Base-by-base conservation (phyloP, 2,113 vertebrate species). In the Prolemur simus region DNA sequence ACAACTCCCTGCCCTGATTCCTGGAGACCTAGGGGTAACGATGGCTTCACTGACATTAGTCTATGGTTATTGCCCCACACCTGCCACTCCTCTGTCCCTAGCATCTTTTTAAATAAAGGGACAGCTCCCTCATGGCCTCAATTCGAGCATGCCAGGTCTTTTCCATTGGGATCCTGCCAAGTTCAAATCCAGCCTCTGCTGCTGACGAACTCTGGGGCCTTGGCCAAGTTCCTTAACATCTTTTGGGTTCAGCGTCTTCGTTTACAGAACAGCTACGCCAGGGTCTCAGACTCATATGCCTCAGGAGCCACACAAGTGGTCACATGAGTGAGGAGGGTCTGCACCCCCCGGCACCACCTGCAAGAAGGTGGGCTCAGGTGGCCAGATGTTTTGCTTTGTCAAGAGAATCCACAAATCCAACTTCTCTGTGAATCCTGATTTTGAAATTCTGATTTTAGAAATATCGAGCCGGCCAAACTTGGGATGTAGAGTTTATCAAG, bases 311-410 rank as follows among this genome's bases (percentile, higher is more conserved):
- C 54, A 4, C 15, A 7, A 0, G 20, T 4, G 2, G 27, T 80
- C 45, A 42, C 29, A 10, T 14, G 49, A 56, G 12, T 0, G 0
- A 10, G 8, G 20, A 29, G 39, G 23, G 0, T 7, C 49, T 73
- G 9, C 10, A 27, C 21, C 15, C 0, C 47, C 6, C 29, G 2
- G 1, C 1, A 4, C 34, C 29, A 18, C 14, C 1, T 45, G 21
- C 11, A 45, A 29, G 82, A 71, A 90, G 49, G 39, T 6, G 77
- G 18, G 3, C 32, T 5, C 3, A 14, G 37, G 20, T 18, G 54
- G 37, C 23, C 27, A 63, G 56, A 47, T 2, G 5, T 20, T 71
- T 45, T 27, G 34, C 52, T 47, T 56, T 82, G 25, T 91, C 32
- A 20, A 39, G n/a, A 66, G 73, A 88, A 56, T 45, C 66, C 78